phyloP scores from a whole-genome alignment of 1,140 invertebrate species.

The Teleogryllus occipitalis region DNA sequence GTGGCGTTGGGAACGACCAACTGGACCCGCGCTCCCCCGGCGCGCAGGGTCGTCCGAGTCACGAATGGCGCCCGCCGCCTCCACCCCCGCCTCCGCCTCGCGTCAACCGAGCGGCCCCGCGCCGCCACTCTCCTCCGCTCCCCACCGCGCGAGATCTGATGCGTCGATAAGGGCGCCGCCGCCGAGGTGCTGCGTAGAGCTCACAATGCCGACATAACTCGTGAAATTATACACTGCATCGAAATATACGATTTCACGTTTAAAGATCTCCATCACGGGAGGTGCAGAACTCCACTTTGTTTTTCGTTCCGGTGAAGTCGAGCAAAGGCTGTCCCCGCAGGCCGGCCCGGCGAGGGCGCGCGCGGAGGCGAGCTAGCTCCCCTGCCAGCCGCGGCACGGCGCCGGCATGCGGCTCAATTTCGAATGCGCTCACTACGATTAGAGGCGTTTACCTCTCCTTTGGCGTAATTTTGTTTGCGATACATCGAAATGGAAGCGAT shows the following conservation, averaged over 20 bases:
- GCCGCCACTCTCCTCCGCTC: not conserved
- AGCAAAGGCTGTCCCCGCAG: not conserved
- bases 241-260: constrained; percentile 5
- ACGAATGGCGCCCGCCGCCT: too few species aligned
- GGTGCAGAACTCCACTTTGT: not conserved
- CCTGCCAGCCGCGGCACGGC: too few species aligned
- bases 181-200: not conserved
- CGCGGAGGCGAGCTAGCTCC: too few species aligned
- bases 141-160: not conserved
- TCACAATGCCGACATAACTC: not conserved
- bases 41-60: too few species aligned
- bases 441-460: too few species aligned
- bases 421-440: too few species aligned
- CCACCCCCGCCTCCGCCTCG: too few species aligned
- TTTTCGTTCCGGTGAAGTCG: not conserved
- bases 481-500: too few species aligned
- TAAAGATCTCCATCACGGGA: not conserved
- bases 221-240: not conserved
- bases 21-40: not conserved
- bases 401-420: too few species aligned
- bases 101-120: not conserved
- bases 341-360: too few species aligned
- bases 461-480: too few species aligned
- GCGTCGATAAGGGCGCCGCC: not conserved
- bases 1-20: not conserved